phyloP scores from a whole-genome alignment of 2,797 vertebrate genomes.

The Sebastes minor region DNA sequence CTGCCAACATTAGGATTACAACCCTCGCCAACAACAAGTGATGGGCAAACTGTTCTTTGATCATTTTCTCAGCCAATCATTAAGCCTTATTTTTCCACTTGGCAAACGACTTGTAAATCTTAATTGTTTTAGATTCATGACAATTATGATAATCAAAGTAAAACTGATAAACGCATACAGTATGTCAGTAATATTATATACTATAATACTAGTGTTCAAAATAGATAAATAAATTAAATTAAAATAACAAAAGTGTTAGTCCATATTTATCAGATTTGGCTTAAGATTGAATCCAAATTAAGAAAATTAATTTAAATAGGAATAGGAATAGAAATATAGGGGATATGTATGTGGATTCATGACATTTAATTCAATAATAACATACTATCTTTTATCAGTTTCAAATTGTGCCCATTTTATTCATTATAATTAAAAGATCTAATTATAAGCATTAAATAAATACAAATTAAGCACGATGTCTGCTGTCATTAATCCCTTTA shows the following conservation, averaged over 20 bases:
- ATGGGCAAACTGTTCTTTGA: conserved; percentile 73
- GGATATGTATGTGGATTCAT: background rate
- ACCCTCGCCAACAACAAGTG: conserved; percentile 70
- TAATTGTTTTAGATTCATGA: conserved; percentile 57
- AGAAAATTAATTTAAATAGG: background rate
- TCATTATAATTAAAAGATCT: background rate
- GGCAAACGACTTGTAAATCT: conserved; percentile 45
- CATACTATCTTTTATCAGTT: background rate
- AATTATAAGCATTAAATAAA: conserved; percentile 10
- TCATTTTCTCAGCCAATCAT: conserved; percentile 68
- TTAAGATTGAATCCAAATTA: background rate
- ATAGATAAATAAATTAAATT: background rate
- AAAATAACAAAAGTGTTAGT: background rate
- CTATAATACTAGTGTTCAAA: conserved; percentile 8
- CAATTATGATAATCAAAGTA: conserved; percentile 56
- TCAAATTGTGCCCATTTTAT: background rate
- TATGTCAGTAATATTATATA: conserved; percentile 30
- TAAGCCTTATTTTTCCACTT: conserved; percentile 54
- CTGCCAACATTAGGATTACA: conserved; percentile 68
- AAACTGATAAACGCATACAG: conserved; percentile 49
- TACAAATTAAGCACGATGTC: background rate
- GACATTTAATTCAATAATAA: background rate
- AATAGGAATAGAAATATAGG: background rate
- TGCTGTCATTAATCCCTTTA: background rate
- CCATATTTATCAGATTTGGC: background rate